phyloP scores from a whole-genome alignment of 2,797 vertebrate genomes.

The Chelon auratus region DNA sequence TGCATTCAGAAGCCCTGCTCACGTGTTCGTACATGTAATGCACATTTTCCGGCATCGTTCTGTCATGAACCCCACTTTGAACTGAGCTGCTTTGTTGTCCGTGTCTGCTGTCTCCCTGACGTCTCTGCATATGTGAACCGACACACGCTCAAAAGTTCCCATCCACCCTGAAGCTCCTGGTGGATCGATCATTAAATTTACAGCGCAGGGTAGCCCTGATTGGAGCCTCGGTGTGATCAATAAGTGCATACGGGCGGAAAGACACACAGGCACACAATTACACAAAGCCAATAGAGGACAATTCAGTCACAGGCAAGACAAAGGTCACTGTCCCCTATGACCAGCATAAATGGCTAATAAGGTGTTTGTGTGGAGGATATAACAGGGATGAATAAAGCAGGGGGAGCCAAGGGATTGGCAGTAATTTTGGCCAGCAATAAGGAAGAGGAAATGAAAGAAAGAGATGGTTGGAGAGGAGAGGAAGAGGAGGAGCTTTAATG shows the following conservation, averaged over 20 bases:
- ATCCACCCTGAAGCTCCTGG: constrained; percentile 39
- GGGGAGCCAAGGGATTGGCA: constrained; percentile 33
- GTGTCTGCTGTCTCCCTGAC: constrained; percentile 16
- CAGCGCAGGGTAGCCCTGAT: constrained; percentile 59
- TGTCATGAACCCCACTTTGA: constrained; percentile 24
- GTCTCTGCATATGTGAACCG: constrained; percentile 6
- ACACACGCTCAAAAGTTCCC: constrained; percentile 17
- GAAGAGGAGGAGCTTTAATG: constrained; percentile 64
- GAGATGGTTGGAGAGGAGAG: constrained; percentile 31
- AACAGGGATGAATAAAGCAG: constrained; percentile 37
- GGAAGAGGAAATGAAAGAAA: constrained; percentile 38
- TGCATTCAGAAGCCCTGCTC: constrained; percentile 11
- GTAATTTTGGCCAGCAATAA: constrained; percentile 54
- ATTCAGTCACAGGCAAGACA: constrained; percentile 30
- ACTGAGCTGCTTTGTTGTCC: constrained; percentile 20
- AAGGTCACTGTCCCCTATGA: constrained; percentile 48
- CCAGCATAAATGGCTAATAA: constrained; percentile 32
- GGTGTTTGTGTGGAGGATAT: constrained; percentile 11
- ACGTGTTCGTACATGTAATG: constrained; percentile 1
- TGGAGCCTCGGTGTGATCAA: constrained; percentile 69
- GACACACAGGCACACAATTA: constrained; percentile 15
- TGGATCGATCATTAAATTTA: constrained; percentile 68
- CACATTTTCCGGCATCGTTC: constrained; percentile 8
- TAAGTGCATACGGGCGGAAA: constrained; percentile 41
- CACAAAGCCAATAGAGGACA: constrained; percentile 26